A percentile compares a stretch with the other conserved stretches of the same genome.
These are phyloP conservation scores for Venustoraphidia nigricollis DNA, from an alignment of 2,888 invertebrate genomes.

Conservation along the genomic window DNA sequence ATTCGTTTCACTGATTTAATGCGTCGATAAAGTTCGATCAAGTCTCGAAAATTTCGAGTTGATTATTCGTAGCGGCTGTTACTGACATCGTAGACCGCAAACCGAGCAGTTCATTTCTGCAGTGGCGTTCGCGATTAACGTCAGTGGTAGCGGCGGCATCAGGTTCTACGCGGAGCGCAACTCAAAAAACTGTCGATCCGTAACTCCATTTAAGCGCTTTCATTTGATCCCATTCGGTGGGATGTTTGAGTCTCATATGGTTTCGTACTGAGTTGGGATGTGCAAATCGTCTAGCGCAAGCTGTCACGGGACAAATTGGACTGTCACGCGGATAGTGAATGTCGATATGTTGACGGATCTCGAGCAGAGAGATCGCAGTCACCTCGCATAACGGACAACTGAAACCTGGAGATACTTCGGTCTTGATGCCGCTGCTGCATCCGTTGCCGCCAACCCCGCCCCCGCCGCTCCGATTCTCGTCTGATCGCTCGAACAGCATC, in stretches of 20 bases:
- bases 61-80: too few species aligned
- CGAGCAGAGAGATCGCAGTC: slow-evolving; percentile 46
- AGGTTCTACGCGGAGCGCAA: neutral
- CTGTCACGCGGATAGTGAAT: slow-evolving; percentile 75
- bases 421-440: slow-evolving; percentile 20
- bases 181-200: slow-evolving; percentile 1
- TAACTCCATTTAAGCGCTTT: slow-evolving; percentile 59
- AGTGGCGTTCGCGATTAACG: too few species aligned
- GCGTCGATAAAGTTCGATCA: too few species aligned
- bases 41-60: too few species aligned
- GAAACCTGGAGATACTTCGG: slow-evolving; percentile 24
- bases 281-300: slow-evolving; percentile 59
- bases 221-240: slow-evolving; percentile 68
- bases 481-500: slow-evolving; percentile 21
- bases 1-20: too few species aligned
- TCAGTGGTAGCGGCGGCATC: too few species aligned
- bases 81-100: too few species aligned
- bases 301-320: slow-evolving; percentile 61
- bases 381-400: slow-evolving; percentile 59
- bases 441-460: slow-evolving; percentile 18
- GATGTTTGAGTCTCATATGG: slow-evolving; percentile 75
- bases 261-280: slow-evolving; percentile 79
- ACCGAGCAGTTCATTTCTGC: too few species aligned
- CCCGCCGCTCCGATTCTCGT: slow-evolving; percentile 28
- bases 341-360: slow-evolving; percentile 59